Evolutionary conservation across 1,140 invertebrate genomes (phyloP).

Genomic region (Tetragonula clypearis): DNA sequence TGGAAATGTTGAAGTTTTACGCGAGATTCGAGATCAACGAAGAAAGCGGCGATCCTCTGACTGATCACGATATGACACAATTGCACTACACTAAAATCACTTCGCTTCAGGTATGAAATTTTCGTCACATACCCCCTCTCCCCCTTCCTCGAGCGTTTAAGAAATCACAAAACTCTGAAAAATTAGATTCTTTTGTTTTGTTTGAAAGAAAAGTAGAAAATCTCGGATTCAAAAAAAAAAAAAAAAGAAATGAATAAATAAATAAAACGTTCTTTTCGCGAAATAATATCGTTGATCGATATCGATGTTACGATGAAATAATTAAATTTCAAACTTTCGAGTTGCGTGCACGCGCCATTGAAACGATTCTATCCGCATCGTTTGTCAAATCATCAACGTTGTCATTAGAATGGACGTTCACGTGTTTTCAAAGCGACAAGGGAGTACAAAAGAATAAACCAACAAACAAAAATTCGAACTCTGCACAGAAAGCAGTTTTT

Average conservation of each 20-base stretch:
- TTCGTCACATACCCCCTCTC: neutral
- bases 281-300: neutral
- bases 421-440: neutral
- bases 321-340: neutral
- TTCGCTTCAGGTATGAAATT: slow-evolving; percentile 88
- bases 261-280: neutral
- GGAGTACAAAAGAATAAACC: slow-evolving; percentile 6
- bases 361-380: neutral
- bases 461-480: slow-evolving; percentile 40
- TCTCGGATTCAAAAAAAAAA: no score
- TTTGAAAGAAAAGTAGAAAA: neutral
- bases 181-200: neutral
- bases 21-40: slow-evolving; percentile 99
- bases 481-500: slow-evolving; percentile 94
- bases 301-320: neutral
- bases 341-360: neutral
- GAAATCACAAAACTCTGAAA: neutral
- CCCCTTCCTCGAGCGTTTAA: neutral
- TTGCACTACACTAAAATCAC: slow-evolving; percentile 96
- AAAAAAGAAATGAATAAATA: no score
- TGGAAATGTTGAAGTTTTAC: slow-evolving; percentile 98
- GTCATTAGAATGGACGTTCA: slow-evolving; percentile 15
- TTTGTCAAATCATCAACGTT: slow-evolving; percentile 26
- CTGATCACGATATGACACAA: slow-evolving; percentile 95
- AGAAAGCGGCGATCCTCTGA: slow-evolving; percentile 96